Evolutionary conservation across 2,888 invertebrate genomes (phyloP).

Genomic region (Pristionchus fissidentatus): DNA sequence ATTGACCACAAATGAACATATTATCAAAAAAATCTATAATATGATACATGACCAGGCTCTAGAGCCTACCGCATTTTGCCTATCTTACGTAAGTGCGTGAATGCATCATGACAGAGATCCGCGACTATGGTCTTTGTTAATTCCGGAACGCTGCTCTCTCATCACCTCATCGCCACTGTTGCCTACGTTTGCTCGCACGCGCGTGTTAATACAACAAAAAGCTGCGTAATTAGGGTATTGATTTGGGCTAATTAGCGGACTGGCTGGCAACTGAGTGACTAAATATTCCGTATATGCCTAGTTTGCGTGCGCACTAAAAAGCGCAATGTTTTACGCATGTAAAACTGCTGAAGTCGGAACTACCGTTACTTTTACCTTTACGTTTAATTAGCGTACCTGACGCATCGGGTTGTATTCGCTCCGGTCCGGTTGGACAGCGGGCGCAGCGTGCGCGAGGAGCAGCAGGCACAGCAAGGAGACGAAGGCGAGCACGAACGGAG

Average conservation of each 20-base stretch:
- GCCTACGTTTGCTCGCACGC: no score
- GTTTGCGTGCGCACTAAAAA: background rate
- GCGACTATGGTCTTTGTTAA: no score
- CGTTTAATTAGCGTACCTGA: background rate
- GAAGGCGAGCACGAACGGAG: background rate
- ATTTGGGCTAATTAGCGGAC: background rate
- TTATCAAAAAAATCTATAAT: no score
- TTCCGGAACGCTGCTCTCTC: no score
- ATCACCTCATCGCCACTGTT: no score
- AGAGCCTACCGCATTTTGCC: no score
- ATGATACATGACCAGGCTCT: no score
- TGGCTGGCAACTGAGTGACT: background rate
- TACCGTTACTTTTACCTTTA: background rate
- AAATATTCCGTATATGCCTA: background rate
- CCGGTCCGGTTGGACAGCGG: conserved; percentile 23
- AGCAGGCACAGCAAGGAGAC: background rate
- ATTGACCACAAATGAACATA: no score
- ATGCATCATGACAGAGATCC: no score
- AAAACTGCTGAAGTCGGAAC: background rate
- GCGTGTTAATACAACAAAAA: no score
- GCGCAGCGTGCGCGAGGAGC: background rate
- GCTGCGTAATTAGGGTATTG: no score
- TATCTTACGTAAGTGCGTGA: no score
- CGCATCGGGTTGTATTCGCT: background rate
- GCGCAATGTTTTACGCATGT: background rate